Percentiles rank a stretch among this genome's conserved stretches.
Evolutionary conservation across 2,797 vertebrate species (phyloP).

Genomic region (Peromyscus nudipes): DNA sequence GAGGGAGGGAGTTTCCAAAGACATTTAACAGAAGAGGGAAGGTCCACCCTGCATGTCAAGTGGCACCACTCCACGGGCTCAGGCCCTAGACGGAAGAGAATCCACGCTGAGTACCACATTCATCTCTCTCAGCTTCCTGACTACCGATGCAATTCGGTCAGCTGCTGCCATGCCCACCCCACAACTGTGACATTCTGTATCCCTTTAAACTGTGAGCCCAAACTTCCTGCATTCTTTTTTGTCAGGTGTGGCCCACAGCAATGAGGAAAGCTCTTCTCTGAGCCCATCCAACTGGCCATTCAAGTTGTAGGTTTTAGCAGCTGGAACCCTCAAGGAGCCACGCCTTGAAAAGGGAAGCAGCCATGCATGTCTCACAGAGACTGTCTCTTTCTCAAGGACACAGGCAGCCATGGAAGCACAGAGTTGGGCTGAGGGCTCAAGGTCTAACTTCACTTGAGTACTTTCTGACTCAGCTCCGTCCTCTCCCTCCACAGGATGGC

Average conservation of each 20-base stretch:
- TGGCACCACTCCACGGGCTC: background rate
- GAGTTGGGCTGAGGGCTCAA: background rate
- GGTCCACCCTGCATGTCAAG: too few relatives aligned
- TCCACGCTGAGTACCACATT: background rate
- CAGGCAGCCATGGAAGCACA: background rate
- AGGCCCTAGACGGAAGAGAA: background rate
- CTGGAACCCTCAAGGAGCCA: background rate
- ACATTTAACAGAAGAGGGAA: background rate
- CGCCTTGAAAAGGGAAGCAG: background rate
- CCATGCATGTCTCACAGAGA: background rate
- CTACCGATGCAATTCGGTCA: background rate
- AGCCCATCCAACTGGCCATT: background rate
- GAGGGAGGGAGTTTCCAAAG: background rate
- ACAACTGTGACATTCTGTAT: background rate
- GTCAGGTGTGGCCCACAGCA: background rate
- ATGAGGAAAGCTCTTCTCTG: background rate
- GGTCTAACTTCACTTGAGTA: background rate
- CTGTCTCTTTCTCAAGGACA: background rate
- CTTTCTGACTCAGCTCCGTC: background rate
- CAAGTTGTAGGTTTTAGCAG: background rate
- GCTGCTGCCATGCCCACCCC: background rate
- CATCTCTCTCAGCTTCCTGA: background rate
- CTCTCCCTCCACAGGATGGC: background rate
- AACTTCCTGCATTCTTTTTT: background rate
- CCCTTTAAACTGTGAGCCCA: background rate